Evolutionary conservation across 2,888 invertebrate species (phyloP), one percentile per base, ranked within the genome.

Genomic region (Thymelicus lineola): DNA sequence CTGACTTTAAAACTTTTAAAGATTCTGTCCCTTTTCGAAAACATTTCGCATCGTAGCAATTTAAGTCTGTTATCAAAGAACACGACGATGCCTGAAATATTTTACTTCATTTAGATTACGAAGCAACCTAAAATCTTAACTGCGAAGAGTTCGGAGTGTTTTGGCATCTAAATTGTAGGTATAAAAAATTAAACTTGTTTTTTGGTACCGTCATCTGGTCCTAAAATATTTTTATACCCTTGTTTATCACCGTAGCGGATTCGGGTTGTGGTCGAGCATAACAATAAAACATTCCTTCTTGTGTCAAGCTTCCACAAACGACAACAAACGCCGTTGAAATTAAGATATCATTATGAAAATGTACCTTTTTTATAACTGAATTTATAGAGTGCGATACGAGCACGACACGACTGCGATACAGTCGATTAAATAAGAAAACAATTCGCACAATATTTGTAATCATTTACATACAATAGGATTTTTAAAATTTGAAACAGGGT

Each of bases 331-430:
- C 42, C 59, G 70, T 70, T 59, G 59, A 64, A 70, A 70, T 70
- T 70, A 70, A 60, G 70, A 70, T 70, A 64, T 70, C 63, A 59
- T 64, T 70, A 70, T 64, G 64, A 64, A 64, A 64, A 59, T 70
- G 48, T 62, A 48, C 61, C 42, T 48, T 63, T 69, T 63, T 58
- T 35, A 28, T 10, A 14, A 46, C 7, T n/a, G 7, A 17, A 48
- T 58, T 70, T 63, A 35, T 14, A 70, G 6, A 3, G 38, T 45
- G 10, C 50, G 64, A 53, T 45, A 6, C 15, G 57, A 14, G 0
- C 9, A 50, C 69, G 69, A 69, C 42, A 63, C 63, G 69, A 57
- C 46, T 28, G 7, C 38, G 59, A 50, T 48, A 58, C 58, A 15
- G 15, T 7, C 48, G 2, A 50, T 50, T 17, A 6, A 50, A 50